Evolutionary conservation across 2,888 invertebrate species (phyloP).

Genomic region (Nemurella pictetii): DNA sequence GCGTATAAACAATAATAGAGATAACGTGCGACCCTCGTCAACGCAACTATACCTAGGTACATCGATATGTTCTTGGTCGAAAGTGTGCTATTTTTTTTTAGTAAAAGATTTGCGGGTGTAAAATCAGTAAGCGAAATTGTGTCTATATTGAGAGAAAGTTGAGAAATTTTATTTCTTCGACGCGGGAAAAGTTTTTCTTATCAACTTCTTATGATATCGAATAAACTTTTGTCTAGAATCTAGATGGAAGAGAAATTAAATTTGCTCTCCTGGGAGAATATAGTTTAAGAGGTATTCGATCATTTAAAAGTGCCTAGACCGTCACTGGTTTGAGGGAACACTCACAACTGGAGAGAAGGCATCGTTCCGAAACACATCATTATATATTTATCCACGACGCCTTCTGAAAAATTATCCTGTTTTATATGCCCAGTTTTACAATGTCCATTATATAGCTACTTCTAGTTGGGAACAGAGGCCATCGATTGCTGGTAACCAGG

Average conservation of each 20-base stretch:
- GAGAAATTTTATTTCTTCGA: neutral
- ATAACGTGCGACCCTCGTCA: neutral
- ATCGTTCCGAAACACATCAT: too few species aligned
- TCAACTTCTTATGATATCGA: neutral
- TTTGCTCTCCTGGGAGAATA: neutral
- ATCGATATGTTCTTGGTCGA: neutral
- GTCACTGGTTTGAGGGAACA: too few species aligned
- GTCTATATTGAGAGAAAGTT: neutral
- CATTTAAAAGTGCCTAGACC: too few species aligned
- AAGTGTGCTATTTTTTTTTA: neutral
- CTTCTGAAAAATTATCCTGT: too few species aligned
- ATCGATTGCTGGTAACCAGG: too few species aligned
- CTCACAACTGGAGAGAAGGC: too few species aligned
- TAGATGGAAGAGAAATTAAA: neutral
- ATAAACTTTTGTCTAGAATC: neutral
- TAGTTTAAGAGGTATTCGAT: too few species aligned
- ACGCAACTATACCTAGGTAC: neutral
- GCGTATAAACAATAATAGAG: neutral
- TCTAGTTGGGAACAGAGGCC: too few species aligned
- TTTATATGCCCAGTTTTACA: too few species aligned
- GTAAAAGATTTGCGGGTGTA: neutral
- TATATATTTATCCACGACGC: too few species aligned
- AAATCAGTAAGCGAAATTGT: neutral
- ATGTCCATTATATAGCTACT: too few species aligned
- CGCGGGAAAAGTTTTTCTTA: neutral